Evolutionary conservation across 1,140 invertebrate species (phyloP), one percentile per base, ranked within the genome.

Genomic region (Lutraria rhynchaena): DNA sequence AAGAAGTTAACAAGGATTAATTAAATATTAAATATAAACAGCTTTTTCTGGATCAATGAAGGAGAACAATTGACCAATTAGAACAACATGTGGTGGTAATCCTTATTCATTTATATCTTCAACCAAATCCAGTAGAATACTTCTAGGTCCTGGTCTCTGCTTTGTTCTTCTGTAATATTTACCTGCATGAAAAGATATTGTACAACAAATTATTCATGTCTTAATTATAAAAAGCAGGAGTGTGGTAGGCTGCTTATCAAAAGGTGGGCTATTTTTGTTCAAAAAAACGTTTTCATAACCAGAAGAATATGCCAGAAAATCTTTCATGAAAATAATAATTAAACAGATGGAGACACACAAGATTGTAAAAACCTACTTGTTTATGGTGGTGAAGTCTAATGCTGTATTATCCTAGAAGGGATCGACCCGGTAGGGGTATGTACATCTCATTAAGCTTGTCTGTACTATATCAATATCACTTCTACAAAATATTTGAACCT

Each of bases 41-140:
- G 90, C 87, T 70, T 91, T 90, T 81, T 92, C 90, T 15, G 92
- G 91, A 71, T 90, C 91, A 31, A 92, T 92, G 74, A 92, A 92
- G 4, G 84, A 82, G 82, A 92, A 92, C n/a, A 92, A 86, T 78
- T 92, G 91, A 61, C 92, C 90, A 55, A 92, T 87, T 3, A 92
- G 69, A 19, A 86, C n/a, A 19, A 86, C 86, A 82, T 92, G 89
- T n/a, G 90, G 87, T 5, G 91, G 86, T 35, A 51, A 67, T 1
- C 78, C 60, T 31, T 58, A 46, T 31, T 84, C 82, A 15, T 84
- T 82, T 9, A 89, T 86, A 41, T 90, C 87, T 49, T 90, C 89
- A 19, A 89, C 85, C 27, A 91, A 67, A 53, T 89, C 89, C 44
- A 91, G 88, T 37, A 91, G 82, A 17, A 91, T 83, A 44, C 85